Conservation (phyloP, 2,797 vertebrate genomes). For the Streptopelia turtur region DNA sequence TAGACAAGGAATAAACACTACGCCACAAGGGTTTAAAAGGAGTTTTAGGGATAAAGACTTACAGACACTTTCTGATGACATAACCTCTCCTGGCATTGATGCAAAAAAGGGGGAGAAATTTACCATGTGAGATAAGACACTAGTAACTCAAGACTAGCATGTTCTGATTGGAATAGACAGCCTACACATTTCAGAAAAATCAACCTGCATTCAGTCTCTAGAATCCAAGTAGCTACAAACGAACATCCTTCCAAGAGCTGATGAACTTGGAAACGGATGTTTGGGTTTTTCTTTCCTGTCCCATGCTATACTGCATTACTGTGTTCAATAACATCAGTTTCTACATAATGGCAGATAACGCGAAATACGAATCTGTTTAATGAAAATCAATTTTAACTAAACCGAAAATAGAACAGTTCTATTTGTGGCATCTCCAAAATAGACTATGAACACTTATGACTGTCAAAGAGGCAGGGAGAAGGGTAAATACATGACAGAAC, state of each 20-base stretch:
- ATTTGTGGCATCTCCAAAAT: background rate
- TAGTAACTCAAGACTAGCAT: slow-evolving; percentile 55
- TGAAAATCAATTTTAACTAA: background rate
- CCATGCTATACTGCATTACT: background rate
- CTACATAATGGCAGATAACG: background rate
- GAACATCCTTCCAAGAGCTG: background rate
- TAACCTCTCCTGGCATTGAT: slow-evolving; percentile 75
- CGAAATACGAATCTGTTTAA: background rate
- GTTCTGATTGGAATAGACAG: background rate
- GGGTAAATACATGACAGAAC: background rate
- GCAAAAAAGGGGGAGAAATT: slow-evolving; percentile 71
- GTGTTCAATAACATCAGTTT: background rate
- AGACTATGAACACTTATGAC: background rate
- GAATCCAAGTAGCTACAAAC: background rate
- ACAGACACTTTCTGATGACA: slow-evolving; percentile 77
- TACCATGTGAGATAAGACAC: slow-evolving; percentile 64
- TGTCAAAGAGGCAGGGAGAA: background rate
- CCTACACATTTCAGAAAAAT: background rate
- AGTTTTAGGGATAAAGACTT: slow-evolving; percentile 70
- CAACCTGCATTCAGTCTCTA: slow-evolving; percentile 40
- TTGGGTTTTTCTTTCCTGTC: background rate
- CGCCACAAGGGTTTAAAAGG: slow-evolving; percentile 53
- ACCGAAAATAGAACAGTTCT: background rate
- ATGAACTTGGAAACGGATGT: background rate
- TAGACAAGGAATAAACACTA: slow-evolving; percentile 43